A percentile compares a stretch with the other conserved stretches of the same genome.
Evolutionary conservation across 2,888 invertebrate genomes (phyloP).

Genomic region (Yponomeuta sedellus): DNA sequence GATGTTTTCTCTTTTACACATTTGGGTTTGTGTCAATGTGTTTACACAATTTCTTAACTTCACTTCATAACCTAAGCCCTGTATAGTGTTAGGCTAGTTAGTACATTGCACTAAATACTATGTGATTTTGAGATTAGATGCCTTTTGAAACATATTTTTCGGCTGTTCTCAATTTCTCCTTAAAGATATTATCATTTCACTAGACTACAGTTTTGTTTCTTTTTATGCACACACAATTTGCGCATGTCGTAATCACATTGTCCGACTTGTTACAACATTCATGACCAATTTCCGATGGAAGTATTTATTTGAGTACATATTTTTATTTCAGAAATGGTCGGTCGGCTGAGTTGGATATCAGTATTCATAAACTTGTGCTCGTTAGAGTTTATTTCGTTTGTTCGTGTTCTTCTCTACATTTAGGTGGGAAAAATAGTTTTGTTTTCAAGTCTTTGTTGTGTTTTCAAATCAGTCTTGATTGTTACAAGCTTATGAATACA

Average conservation of each 20-base stretch:
- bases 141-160: slow-evolving; percentile 71
- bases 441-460: not conserved
- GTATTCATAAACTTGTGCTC: slow-evolving; percentile 2
- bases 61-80: not conserved
- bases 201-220: slow-evolving; percentile 17
- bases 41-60: not conserved
- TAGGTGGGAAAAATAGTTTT: slow-evolving; percentile 11
- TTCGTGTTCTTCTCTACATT: not conserved
- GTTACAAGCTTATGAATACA: slow-evolving; percentile 4
- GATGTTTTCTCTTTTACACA: slow-evolving; percentile 23
- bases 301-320: not conserved
- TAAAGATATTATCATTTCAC: slow-evolving; percentile 33
- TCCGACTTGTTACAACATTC: not conserved
- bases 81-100: slow-evolving; percentile 17
- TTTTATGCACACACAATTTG: not conserved
- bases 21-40: not conserved
- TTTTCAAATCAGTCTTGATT: not conserved
- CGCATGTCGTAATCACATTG: not conserved
- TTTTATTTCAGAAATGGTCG: not conserved
- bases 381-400: not conserved
- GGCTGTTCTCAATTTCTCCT: slow-evolving; percentile 63
- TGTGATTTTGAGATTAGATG: slow-evolving; percentile 68
- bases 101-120: slow-evolving; percentile 60
- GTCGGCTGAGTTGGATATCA: not conserved
- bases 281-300: not conserved